Percentiles rank a stretch among this genome's conserved stretches.
These are phyloP conservation scores for Trileptium ribeirensis DNA, from an alignment of 2,888 invertebrate species.

Conservation along the genomic window DNA sequence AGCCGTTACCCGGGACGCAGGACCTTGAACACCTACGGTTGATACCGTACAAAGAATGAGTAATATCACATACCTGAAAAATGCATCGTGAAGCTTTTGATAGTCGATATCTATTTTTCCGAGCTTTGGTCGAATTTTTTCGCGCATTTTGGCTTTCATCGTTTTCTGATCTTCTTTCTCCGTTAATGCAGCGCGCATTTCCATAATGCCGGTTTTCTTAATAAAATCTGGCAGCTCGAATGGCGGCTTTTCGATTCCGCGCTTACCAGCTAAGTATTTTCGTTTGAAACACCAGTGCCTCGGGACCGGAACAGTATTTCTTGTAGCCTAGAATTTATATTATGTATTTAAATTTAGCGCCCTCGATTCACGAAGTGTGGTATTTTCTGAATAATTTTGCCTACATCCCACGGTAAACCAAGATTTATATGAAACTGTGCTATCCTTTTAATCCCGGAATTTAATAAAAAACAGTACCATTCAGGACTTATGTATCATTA, in stretches of 20 bases:
- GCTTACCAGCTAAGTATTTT: conserved; percentile 89
- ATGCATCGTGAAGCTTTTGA: conserved; percentile 97
- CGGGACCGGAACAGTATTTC: conserved; percentile 96
- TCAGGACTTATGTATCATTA: no score
- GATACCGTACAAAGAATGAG: background rate
- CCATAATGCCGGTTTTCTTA: conserved; percentile 98
- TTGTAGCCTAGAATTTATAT: conserved; percentile 61
- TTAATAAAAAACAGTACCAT: no score
- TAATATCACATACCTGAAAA: conserved; percentile 68
- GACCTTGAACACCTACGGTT: no score
- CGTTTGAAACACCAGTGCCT: conserved; percentile 97
- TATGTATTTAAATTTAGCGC: background rate
- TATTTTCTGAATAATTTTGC: no score
- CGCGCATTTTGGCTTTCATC: conserved; percentile 92
- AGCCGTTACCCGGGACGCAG: no score
- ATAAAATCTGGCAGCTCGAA: conserved; percentile 98
- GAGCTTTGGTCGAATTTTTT: conserved; percentile 88
- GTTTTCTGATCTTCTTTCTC: conserved; percentile 94
- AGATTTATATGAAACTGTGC: no score
- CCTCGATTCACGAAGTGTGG: no score
- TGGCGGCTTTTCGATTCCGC: conserved; percentile 97
- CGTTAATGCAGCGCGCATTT: conserved; percentile 94
- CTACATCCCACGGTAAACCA: no score
- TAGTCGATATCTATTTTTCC: conserved; percentile 99
- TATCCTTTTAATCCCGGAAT: no score